Evolutionary conservation across 2,888 invertebrate species (phyloP), one percentile per base, ranked within the genome.

Genomic region (Andrena bicolor): DNA sequence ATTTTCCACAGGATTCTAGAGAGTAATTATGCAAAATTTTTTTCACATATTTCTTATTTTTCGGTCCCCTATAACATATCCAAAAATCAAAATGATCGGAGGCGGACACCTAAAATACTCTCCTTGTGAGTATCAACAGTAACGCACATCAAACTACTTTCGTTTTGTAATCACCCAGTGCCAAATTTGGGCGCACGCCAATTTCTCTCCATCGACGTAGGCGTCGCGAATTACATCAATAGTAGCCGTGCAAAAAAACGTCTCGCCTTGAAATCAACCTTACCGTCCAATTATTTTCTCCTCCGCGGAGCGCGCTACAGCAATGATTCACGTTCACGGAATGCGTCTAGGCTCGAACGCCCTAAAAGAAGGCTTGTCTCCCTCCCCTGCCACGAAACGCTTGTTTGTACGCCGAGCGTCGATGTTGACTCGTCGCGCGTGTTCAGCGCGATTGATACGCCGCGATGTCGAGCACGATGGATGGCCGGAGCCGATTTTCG

Each of bases 221-320:
- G 74, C 78, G 68, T 32, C 28, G 68, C 41, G 61, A 41, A 63
- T 53, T 51, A 61, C 41, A 53, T 61, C 56, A 53, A 53, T 53
- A 53, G 23, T 8, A 56, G 23, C 10, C 26, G 48, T n/a, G 32
- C 26, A 41, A 30, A 61, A 26, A n/a, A 63, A 71, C 69, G 41
- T 60, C 53, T 68, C 53, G 66, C 66, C 80, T 80, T 66, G 71
- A 41, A 63, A 51, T 80, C 66, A 66, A 80, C 80, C 41, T 77
- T 73, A 65, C 65, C 32, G 77, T 65, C 65, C 80, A 80, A 80
- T 80, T 80, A 80, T 79, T 66, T 80, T 61, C 78, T 53, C 61
- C 79, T 72, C 48, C 32, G 16, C 53, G 10, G 6, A 7, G 20
- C 51, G 16, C 6, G 30, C n/a, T 8, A 60, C 48, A 13, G 65